These are phyloP conservation scores for Leptinotarsa haldemani DNA, from an alignment of 2,888 invertebrate species.

Conservation along the genomic window DNA sequence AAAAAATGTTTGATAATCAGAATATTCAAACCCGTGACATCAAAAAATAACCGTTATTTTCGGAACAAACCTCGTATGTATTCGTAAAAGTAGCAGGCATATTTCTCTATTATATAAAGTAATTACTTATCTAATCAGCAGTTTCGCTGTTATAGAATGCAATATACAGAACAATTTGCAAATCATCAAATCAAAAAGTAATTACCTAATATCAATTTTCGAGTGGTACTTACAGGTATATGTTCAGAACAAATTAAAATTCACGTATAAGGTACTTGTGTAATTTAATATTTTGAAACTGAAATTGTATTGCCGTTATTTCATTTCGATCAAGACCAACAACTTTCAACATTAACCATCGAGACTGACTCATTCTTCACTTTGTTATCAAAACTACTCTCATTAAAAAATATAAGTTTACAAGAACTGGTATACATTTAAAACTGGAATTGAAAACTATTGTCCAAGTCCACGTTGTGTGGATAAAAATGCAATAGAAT, in stretches of 20 bases:
- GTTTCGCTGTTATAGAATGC: neutral
- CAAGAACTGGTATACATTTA: too few relatives aligned
- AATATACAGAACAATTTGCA: neutral
- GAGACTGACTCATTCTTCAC: neutral
- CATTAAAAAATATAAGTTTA: too few relatives aligned
- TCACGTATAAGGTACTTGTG: neutral
- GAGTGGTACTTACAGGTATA: too few relatives aligned
- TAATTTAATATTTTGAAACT: neutral
- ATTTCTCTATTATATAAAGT: neutral
- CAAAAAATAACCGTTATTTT: too few relatives aligned
- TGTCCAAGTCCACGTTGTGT: too few relatives aligned
- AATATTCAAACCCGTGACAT: too few relatives aligned
- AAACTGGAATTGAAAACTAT: too few relatives aligned
- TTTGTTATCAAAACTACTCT: too few relatives aligned
- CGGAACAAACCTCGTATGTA: too few relatives aligned
- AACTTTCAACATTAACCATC: neutral
- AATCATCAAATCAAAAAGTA: slow-evolving; percentile 4
- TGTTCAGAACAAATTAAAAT: neutral
- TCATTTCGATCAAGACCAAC: neutral
- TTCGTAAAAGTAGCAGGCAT: too few relatives aligned
- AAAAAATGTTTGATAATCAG: too few relatives aligned
- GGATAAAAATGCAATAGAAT: too few relatives aligned
- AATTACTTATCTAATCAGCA: neutral
- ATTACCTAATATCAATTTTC: slow-evolving; percentile 1
- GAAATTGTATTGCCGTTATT: neutral